Evolutionary conservation across 53 echinoderm and acorn worm genomes (phyloP), one percentile per base, ranked within the genome.

Genomic region (Temnopleurus reevesii): DNA sequence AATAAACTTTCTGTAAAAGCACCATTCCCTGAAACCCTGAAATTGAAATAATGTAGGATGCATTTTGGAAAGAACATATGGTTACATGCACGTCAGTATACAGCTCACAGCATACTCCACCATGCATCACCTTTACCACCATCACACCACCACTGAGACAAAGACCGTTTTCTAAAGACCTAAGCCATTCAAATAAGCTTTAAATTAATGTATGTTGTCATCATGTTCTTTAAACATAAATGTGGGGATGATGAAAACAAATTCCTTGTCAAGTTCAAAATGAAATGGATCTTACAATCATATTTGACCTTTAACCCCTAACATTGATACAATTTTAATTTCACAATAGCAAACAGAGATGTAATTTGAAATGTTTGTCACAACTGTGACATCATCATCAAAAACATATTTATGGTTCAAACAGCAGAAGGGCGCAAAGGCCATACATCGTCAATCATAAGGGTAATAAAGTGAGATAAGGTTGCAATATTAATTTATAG

Each of bases 41-140:
- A 55, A 83, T n/a, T n/a, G n/a, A n/a, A n/a, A n/a, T 33, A 55
- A 55, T 83, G 55, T 12, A n/a, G 47, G 26, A 24, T 46, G 53
- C 45, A 27, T 45, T 61, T 80, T 51, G 31, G 36, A 36, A 1
- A 0, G 83, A 83, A 83, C 83, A 83, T 83, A 54, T 83, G 83
- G 83, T 55, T 18, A n/a, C n/a, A n/a, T n/a, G 36, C 15, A 2
- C 21, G 54, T 7, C 34, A 0, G 36, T 30, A n/a, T 19, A 83
- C 55, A 55, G 83, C 79, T 79, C 30, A 12, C 49, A 79, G 79
- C 79, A 79, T 17, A 41, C 71, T 71, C 71, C 71, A 21, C 21
- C 4, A 71, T 38, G 71, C 38, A 21, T 7, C 41, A 19, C 36
- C 41, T 21, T 21, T 13, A 33, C 4, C 71, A 19, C 10, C 7